Base-by-base conservation (phyloP, 2,113 vertebrate genomes). In the Glaucomys volans region DNA sequence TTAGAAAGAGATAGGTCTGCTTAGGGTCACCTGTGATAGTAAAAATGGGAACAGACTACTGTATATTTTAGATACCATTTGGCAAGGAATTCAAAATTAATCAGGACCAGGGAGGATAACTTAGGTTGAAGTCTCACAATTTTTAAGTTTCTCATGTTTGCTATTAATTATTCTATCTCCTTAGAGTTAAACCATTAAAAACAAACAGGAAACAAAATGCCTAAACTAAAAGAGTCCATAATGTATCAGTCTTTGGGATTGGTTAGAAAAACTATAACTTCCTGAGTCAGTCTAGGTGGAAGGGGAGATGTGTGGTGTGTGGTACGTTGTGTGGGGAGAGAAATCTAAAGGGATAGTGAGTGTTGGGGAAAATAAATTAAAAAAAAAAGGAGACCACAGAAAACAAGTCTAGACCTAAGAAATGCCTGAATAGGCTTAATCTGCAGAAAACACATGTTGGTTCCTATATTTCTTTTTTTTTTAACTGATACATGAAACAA, bases 81-180 rank as follows among this genome's bases (percentile, higher is more conserved):
- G 90, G 32, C 5, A 96, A 69, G 24, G 20, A 91, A 54, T 84
- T 40, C 64, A 93, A 67, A 30, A 95, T 75, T 93, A 87, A 13
- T 90, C 12, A 95, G 91, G 72, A 88, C 9, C 35, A 64, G 42
- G 59, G 47, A 87, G 40, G 17, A 22, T 84, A 97, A 81, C 26
- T 90, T 67, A 57, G 22, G 32, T 17, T 88, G 79, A 76, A 22
- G 54, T 42, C 52, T 91, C 32, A 32, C 8, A 87, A 32, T 74
- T 57, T 67, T 37, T 47, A 85, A 84, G n/a, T 91, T 86, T 84
- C 26, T 87, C 44, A 59, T 47, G 26, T 62, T 86, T 85, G 32
- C 50, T 77, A 75, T 17, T 86, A 93, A 94, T 66, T 84, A 90
- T 81, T 87, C 47, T 40, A 94, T 62, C n/a, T 92, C 64, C 72